These are phyloP conservation scores for Nematolebias whitei DNA, from an alignment of 2,113 vertebrate species.

Conservation along the genomic window DNA sequence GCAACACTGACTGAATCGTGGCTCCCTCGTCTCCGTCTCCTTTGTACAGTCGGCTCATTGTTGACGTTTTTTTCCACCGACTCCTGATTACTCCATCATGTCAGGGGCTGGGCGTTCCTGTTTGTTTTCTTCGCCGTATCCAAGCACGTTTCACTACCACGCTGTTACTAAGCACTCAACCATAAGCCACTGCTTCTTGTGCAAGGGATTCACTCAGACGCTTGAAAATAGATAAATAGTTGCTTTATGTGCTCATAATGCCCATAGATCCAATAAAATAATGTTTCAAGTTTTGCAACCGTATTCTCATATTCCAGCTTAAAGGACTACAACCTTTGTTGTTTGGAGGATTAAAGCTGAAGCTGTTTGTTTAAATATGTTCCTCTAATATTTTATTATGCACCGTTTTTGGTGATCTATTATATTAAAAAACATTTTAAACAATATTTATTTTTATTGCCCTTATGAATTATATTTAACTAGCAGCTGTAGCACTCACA, in stretches of 20 bases:
- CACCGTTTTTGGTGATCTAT: too few species aligned
- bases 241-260: slow-evolving; percentile 17
- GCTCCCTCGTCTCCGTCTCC: slow-evolving; percentile 25
- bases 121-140: slow-evolving; percentile 77
- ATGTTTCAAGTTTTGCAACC: not conserved
- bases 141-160: slow-evolving; percentile 63
- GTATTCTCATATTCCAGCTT: slow-evolving; percentile 7
- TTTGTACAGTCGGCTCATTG: slow-evolving; percentile 57
- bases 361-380: slow-evolving; percentile 7
- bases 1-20: slow-evolving; percentile 1
- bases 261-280: not conserved
- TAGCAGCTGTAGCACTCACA: too few species aligned
- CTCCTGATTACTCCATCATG: slow-evolving; percentile 72
- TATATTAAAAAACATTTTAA: too few species aligned
- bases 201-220: slow-evolving; percentile 25
- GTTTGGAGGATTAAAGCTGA: slow-evolving; percentile 3
- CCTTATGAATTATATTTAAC: too few species aligned
- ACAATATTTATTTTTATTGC: too few species aligned
- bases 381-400: not conserved
- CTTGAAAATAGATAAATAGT: slow-evolving; percentile 6
- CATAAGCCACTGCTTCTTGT: slow-evolving; percentile 36
- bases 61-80: slow-evolving; percentile 72
- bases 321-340: not conserved
- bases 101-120: slow-evolving; percentile 69
- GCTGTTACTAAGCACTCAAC: slow-evolving; percentile 50